Evolutionary conservation across 2,888 invertebrate species (phyloP), one percentile per base, ranked within the genome.

Genomic region (Congeria kusceri): DNA sequence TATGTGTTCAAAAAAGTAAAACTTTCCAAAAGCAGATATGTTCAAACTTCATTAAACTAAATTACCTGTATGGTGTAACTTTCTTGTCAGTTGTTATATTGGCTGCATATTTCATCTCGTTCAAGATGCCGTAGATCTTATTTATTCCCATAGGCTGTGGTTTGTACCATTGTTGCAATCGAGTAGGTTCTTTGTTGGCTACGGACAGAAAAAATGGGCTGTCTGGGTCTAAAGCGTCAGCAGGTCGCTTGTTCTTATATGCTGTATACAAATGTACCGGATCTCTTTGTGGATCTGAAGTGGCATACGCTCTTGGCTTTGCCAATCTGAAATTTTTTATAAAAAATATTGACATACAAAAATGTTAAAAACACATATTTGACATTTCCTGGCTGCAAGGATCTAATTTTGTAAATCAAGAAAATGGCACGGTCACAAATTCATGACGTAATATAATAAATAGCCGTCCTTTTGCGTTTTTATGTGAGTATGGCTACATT

Each of bases 91-190:
- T 15, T n/a, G 23, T 28, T 27, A 64, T 47, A 18, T 18, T 69
- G n/a, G 72, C 67, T 27, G 57, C 79, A 18, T n/a, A 20, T 58
- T 62, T 77, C 77, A 57, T 77, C 64, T 59, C 71, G 53, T 29
- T 74, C 62, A 47, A 72, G 47, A 68, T 70, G 47, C 20, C 56
- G 47, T 63, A 70, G 13, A 77, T 4, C 20, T 59, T 62, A 29
- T 69, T 76, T 0, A 76, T 64, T 4, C 69, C 64, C 76, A 77
- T 61, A 1, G 65, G 20, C 3, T 29, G 11, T 47, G 61, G 70
- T 13, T 65, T 64, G 44, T 27, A 76, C 76, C 65, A 76, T 1
- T 23, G 13, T 15, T 66, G 56, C 3, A 25, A 56, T 23, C 56
- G 56, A 25, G 32, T 63, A 1, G 20, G 62, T 0, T 23, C 28